Base-by-base conservation (phyloP, 2,888 invertebrate genomes). In the Metopia argyrocephala region DNA sequence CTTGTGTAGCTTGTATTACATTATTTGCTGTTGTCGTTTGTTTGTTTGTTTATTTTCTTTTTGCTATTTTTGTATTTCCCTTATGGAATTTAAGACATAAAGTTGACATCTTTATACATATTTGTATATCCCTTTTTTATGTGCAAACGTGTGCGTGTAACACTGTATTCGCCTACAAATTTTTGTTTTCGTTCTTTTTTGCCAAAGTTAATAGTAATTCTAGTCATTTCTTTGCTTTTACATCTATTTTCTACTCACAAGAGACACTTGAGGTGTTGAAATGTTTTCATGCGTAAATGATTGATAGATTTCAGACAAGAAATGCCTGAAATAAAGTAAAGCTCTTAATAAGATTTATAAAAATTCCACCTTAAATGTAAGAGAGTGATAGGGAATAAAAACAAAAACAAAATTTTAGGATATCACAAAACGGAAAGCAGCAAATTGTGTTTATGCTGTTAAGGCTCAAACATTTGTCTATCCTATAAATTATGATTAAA, bases 251-350 rank as follows among this genome's bases (percentile, higher is more conserved):
- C 50, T 69, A 48, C 48, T 48, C 69, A 69, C 38, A 45, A 52
- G 65, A 76, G 69, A 74, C 65, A 80, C 64, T 69, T 65, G 48
- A 76, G 65, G 76, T 80, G 80, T 52, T 65, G 31, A 73, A 76
- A 74, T 78, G 50, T 45, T 54, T 57, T 80, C 62, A 71, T 48
- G 76, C 66, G 68, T 68, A 81, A 74, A 78, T 78, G 81, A 81
- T 81, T 78, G 81, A 81, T 81, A 65, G 74, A 78, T 76, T 69
- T 54, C 15, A 50, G 45, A 65, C 15, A 65, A 62, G 15, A 38
- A 38, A 9, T 38, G 38, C 15, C 38, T 12, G 12, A 38, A 38
- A 9, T 38, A 15, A 38, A 38, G 38, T 38, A 38, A 38, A 38
- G 38, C 62, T 76, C 59, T 69, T 62, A 61, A 46, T 28, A 54